Evolutionary conservation across 2,888 invertebrate species (phyloP).

Genomic region (Chrysolina haemoptera): DNA sequence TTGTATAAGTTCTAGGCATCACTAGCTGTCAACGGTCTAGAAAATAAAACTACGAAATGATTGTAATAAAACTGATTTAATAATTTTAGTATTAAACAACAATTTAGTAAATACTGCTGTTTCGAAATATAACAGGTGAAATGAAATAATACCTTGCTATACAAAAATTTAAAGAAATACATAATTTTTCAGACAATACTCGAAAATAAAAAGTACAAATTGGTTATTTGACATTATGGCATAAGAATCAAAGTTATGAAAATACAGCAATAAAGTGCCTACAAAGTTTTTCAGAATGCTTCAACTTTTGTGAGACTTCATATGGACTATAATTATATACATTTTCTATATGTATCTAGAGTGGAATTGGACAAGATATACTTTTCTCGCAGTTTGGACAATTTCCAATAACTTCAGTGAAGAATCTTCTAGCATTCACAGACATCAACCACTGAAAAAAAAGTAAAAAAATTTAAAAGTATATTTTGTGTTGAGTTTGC

Average conservation of each 20-base stretch:
- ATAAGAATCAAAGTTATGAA: not conserved
- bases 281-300: not conserved
- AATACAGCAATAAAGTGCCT: not conserved
- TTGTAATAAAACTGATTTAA: too few relatives aligned
- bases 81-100: too few relatives aligned
- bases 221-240: not conserved
- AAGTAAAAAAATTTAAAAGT: not conserved
- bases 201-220: not conserved
- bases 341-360: not conserved
- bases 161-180: not conserved
- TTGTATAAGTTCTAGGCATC: too few relatives aligned
- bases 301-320: not conserved
- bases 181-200: not conserved
- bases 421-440: constrained; percentile 59
- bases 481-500: not conserved
- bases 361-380: constrained; percentile 53
- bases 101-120: too few relatives aligned
- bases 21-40: too few relatives aligned
- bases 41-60: too few relatives aligned
- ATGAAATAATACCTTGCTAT: not conserved
- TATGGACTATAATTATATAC: not conserved
- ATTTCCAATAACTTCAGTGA: constrained; percentile 61
- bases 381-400: constrained; percentile 67
- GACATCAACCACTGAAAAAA: constrained; percentile 64
- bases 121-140: not conserved